A percentile compares a stretch with the other conserved stretches of the same genome.
Conservation (phyloP, 1,140 invertebrate genomes). For the Drosophila varians region DNA sequence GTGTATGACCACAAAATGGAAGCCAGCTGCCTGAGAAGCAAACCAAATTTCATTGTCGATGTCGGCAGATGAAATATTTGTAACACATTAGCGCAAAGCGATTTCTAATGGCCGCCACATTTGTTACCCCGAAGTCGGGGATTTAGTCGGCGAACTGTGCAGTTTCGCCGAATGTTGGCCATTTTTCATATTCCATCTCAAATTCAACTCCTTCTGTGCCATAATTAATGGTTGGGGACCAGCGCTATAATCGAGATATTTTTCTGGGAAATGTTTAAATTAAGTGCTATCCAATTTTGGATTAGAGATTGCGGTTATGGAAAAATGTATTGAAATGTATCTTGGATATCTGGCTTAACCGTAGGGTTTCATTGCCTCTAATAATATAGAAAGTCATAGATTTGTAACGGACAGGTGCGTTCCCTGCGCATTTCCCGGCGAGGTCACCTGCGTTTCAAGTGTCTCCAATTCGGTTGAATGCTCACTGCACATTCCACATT, state of each 20-base stretch:
- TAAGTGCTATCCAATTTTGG: slow-evolving; percentile 30
- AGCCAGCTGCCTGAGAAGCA: background rate
- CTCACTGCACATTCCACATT: slow-evolving; percentile 57
- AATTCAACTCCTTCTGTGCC: background rate
- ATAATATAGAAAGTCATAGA: slow-evolving; percentile 8
- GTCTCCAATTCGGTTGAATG: slow-evolving; percentile 53
- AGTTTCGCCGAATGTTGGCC: slow-evolving; percentile 34
- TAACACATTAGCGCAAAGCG: slow-evolving; percentile 78
- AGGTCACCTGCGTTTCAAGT: slow-evolving; percentile 17
- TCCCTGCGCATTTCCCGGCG: slow-evolving; percentile 1
- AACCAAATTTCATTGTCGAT: slow-evolving; percentile 6
- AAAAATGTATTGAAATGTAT: background rate
- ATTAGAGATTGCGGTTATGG: background rate
- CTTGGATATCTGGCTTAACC: too few relatives aligned
- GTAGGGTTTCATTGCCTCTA: background rate
- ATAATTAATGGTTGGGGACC: slow-evolving; percentile 46
- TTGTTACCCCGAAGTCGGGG: slow-evolving; percentile 54
- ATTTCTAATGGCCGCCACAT: slow-evolving; percentile 71
- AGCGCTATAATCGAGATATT: slow-evolving; percentile 31
- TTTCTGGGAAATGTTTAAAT: slow-evolving; percentile 46
- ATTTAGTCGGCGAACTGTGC: slow-evolving; percentile 45
- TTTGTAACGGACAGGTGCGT: too few relatives aligned
- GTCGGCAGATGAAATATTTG: slow-evolving; percentile 69
- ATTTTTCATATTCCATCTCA: slow-evolving; percentile 13
- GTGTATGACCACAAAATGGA: slow-evolving; percentile 43